Evolutionary conservation across 2,113 vertebrate species (phyloP).

Genomic region (Dolichallabes microphthalmus): DNA sequence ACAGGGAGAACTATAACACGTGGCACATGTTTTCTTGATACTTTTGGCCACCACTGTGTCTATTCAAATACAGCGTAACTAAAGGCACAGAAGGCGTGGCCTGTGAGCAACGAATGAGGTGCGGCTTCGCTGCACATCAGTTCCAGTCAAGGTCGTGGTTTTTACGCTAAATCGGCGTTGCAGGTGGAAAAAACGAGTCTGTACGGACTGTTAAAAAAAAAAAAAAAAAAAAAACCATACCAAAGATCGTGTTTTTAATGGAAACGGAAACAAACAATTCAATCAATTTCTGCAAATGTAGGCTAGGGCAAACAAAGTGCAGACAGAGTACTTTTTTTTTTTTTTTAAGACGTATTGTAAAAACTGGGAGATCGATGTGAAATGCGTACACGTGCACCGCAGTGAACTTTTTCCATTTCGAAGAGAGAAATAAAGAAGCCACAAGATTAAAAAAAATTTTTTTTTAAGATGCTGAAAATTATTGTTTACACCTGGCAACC

Average conservation of each 20-base stretch:
- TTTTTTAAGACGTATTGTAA: neutral
- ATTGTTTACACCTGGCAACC: neutral
- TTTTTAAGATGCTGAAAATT: neutral
- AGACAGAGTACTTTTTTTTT: neutral
- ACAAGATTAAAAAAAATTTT: neutral
- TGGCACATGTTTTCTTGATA: too few species aligned
- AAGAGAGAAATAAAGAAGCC: neutral
- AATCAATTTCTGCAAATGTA: neutral
- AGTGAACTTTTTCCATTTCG: neutral
- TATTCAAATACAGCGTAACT: too few species aligned
- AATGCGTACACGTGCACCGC: too few species aligned
- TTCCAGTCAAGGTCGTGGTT: neutral
- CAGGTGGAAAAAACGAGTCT: neutral
- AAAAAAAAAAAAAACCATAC: neutral
- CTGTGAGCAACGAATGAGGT: neutral
- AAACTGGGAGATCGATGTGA: too few species aligned
- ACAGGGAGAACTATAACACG: too few species aligned
- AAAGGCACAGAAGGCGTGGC: too few species aligned
- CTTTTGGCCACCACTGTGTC: too few species aligned
- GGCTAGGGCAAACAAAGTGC: neutral
- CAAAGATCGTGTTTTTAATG: neutral
- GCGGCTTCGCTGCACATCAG: neutral
- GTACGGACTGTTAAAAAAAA: neutral
- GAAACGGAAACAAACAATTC: neutral
- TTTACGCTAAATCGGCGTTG: neutral